Evolutionary conservation across 2,113 vertebrate species (phyloP), one percentile per base, ranked within the genome.

Genomic region (Erythrocercus mccallii): DNA sequence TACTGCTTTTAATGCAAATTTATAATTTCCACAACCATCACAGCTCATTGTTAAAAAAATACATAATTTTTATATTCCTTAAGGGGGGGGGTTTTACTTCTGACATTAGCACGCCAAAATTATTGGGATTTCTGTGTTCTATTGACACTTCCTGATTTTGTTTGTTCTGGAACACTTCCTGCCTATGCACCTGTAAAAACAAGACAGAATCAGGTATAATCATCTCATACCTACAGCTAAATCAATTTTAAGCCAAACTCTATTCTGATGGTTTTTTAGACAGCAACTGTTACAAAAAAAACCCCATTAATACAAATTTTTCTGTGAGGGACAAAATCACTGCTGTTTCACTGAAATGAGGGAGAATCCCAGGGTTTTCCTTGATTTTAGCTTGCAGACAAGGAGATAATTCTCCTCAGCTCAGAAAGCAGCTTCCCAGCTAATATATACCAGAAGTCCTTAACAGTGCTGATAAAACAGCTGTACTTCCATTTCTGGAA

Each of bases 131-230:
- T 91, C 42, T 91, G 38, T 48, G 40, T 53, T 31, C 62, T 57
- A 11, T 44, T 40, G n/a, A 51, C 5, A 47, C 42, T 92, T 88
- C 45, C 83, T n/a, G 28, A 65, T 88, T 70, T 69, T 77, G 25
- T 69, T 90, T 92, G 42, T 72, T 76, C 69, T 93, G 61, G 77
- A 89, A 89, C 23, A 66, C 50, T 91, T 94, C 35, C 80, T 91
- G 68, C 50, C 60, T 50, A 7, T 15, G 27, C 61, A 88, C 40
- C 72, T 96, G 91, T 84, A 71, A 88, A 96, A 95, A 95, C 2
- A 11, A 81, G 50, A 81, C 1, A 51, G 73, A 19, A 93, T 76
- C 74, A 86, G 57, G 61, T 85, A 85, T 5, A 61, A 86, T 27
- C 53, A 51, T 30, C 74, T 74, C 71, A 62, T 62, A 78, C 27